Evolutionary conservation across 1,140 invertebrate genomes (phyloP).

Genomic region (Oreohelix idahoensis): DNA sequence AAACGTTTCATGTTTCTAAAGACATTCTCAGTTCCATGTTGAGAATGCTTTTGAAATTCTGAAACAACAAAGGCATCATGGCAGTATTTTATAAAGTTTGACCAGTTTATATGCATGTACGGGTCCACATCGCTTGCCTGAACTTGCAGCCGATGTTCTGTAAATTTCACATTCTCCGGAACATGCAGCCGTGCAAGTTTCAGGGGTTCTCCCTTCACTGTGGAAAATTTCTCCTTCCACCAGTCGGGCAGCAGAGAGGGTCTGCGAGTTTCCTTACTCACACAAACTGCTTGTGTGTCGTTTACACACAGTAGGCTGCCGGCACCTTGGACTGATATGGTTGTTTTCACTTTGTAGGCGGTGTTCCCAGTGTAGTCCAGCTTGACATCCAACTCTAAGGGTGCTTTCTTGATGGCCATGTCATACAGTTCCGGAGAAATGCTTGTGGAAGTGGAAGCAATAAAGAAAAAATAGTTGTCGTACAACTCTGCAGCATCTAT

Average conservation of each 20-base stretch:
- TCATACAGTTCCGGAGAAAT: constrained; percentile 6
- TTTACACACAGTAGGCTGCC: not conserved
- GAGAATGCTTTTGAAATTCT: not conserved
- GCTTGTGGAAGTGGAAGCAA: constrained; percentile 19
- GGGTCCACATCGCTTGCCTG: not conserved
- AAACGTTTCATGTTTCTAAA: constrained; percentile 14
- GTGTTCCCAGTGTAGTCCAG: constrained; percentile 4
- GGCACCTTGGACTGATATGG: not conserved
- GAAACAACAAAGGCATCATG: not conserved
- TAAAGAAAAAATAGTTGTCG: constrained; percentile 6
- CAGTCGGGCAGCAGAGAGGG: not conserved
- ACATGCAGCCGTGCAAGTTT: not conserved
- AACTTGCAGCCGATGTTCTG: not conserved
- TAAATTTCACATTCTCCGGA: not conserved
- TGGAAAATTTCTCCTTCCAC: constrained; percentile 19
- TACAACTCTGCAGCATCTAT: not conserved
- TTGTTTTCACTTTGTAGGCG: not conserved
- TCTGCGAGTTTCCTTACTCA: not conserved
- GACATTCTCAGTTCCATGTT: not conserved
- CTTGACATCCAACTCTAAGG: not conserved
- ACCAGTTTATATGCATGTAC: constrained; percentile 20
- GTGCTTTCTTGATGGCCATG: not conserved
- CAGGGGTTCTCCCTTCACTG: not conserved
- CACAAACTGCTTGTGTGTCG: constrained; percentile 8
- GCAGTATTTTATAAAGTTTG: constrained; percentile 14